Conservation (phyloP, 2,888 invertebrate genomes). For the Lordiphosa fenestrarum region DNA sequence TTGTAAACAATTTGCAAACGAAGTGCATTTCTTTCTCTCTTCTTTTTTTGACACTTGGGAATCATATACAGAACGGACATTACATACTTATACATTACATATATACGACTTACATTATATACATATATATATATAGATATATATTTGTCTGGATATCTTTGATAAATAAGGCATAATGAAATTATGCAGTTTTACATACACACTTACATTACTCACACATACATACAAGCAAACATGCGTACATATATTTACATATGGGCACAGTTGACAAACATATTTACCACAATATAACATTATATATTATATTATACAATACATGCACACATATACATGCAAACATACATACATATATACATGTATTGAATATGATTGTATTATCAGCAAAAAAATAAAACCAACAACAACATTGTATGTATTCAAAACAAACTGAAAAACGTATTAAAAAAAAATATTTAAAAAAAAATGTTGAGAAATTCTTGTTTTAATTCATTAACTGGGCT, state of each 20-base stretch:
- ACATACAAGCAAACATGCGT: constrained; percentile 1
- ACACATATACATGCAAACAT: constrained; percentile 2
- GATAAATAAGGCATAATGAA: constrained; percentile 53
- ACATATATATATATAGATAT: constrained; percentile 2
- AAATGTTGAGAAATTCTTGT: too few relatives aligned
- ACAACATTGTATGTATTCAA: constrained; percentile 33
- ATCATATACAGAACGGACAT: constrained; percentile 17
- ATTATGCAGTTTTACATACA: constrained; percentile 47
- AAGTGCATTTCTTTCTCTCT: background rate
- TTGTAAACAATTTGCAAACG: constrained; percentile 1
- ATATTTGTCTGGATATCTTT: constrained; percentile 25
- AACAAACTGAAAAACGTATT: constrained; percentile 26
- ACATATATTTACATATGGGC: constrained; percentile 9
- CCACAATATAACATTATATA: too few relatives aligned
- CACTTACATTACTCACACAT: constrained; percentile 11
- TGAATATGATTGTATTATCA: constrained; percentile 1
- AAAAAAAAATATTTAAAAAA: too few relatives aligned
- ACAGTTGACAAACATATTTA: constrained; percentile 15
- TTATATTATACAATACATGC: too few relatives aligned
- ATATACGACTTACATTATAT: constrained; percentile 35
- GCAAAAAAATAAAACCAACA: constrained; percentile 8
- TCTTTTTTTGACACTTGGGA: constrained; percentile 7
- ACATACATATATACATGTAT: constrained; percentile 4
- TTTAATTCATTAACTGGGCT: too few relatives aligned
- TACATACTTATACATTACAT: constrained; percentile 29